Evolutionary conservation across 2,797 vertebrate genomes (phyloP), one percentile per base, ranked within the genome.

Genomic region (Orestias chungarensis): DNA sequence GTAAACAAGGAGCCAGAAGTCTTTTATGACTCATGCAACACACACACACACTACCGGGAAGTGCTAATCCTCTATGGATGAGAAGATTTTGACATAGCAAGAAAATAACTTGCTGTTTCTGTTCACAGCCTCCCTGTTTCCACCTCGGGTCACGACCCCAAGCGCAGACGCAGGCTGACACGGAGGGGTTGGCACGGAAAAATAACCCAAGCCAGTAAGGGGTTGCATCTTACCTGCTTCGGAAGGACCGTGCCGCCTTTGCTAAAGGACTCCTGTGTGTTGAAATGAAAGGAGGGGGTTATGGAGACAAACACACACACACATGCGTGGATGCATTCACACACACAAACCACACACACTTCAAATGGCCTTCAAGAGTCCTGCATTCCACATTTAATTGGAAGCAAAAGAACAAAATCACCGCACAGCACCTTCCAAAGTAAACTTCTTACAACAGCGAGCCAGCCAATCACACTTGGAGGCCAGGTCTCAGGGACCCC

Each of bases 331-430:
- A 72, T 11, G 70, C 35, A 71, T 42, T 64, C 64, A 64, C 75
- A 70, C 73, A 73, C 62, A 75, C 79, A 82, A 82, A 88, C 87
- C 81, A 74, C 80, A 85, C 83, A 72, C 88, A 87, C 83, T 86
- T 85, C 85, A 88, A 90, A 89, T 91, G 91, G 89, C 87, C 90
- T 93, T 93, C 81, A 47, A 91, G 91, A 81, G 76, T 61, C 72
- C 86, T 68, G 87, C 92, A 93, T 93, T 93, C 91, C 92, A 92
- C 86, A 89, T 90, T 93, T 93, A 93, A 93, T 92, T 92, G 91
- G 86, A 90, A 90, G 82, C 65, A 65, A 71, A 79, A 90, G 88
- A 79, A 82, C 85, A 85, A 91, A 87, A 84, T 80, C 80, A 68
- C 77, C 84, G 78, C 67, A 75, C 84, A 84, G 81, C 85, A 84